Base-by-base conservation (phyloP, 2,797 vertebrate genomes). In the Otus scops region DNA sequence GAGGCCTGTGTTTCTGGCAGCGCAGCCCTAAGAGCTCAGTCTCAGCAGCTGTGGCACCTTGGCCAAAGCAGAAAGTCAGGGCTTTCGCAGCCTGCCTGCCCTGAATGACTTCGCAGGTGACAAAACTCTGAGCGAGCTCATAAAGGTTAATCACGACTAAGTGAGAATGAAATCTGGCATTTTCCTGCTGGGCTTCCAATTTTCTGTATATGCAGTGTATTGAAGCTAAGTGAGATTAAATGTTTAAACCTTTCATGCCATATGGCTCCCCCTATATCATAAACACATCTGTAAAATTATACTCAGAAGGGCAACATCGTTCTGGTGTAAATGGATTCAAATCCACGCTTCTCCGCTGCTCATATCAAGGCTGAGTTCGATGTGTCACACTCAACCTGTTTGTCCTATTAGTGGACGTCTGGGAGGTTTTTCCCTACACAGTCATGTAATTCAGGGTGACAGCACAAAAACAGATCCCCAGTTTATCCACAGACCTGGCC, bases 151-250 rank as follows among this genome's bases (percentile, higher is more conserved):
- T 97, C 92, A 93, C 5, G 0, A 59, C 93, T 89, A 94, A 96
- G 85, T 95, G 89, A 80, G 85, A 95, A 93, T 94, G 96, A 92
- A 95, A 94, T 85, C 75, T 91, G 95, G 85, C 95, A 77, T 96
- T 94, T 96, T 91, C 95, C 95, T 89, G 90, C 91, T 91, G 91
- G 93, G 81, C 89, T 95, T 96, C 93, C 87, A 87, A 83, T 96
- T 91, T 92, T 74, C 89, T 83, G 41, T 81, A 77, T 92, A 78
- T 64, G 81, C 71, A 88, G 81, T 83, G 24, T 75, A 93, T 92
- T 85, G 86, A 88, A 89, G 85, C 78, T 93, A 92, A 96, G 89
- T 92, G 95, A 97, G 92, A 96, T 96, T 91, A 93, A 96, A 93
- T 88, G 93, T 85, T 93, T 87, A 96, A 95, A 93, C 89, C 93